These are phyloP conservation scores for Blastobasis adustella DNA, from an alignment of 2,888 invertebrate species.

Conservation along the genomic window DNA sequence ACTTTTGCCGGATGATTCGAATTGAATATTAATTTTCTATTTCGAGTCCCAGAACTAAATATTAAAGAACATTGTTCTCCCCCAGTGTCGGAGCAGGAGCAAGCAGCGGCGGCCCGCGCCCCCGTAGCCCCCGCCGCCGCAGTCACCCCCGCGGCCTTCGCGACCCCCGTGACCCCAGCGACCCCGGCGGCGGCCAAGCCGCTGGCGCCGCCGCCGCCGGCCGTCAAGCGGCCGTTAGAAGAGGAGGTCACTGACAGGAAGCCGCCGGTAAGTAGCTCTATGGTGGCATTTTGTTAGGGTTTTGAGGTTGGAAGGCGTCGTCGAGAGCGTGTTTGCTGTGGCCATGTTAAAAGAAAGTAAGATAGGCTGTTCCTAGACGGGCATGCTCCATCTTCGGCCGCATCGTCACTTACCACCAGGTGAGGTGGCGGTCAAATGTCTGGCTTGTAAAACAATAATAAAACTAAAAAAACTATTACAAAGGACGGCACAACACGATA, in stretches of 20 bases:
- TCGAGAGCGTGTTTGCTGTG: not conserved
- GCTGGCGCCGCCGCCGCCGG: slow-evolving; percentile 15
- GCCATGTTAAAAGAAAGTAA: too few species aligned
- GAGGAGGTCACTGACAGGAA: slow-evolving; percentile 82
- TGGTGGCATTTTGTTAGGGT: not conserved
- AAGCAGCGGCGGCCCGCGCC: slow-evolving; percentile 26
- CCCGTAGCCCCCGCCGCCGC: slow-evolving; percentile 15
- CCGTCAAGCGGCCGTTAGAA: slow-evolving; percentile 49
- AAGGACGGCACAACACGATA: too few species aligned
- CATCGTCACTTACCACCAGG: too few species aligned
- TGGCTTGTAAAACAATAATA: too few species aligned
- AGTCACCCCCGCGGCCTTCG: slow-evolving; percentile 14
- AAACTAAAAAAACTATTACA: too few species aligned
- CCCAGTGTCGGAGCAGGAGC: slow-evolving; percentile 50
- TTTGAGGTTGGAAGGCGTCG: not conserved
- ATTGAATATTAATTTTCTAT: too few species aligned
- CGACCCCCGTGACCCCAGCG: slow-evolving; percentile 14
- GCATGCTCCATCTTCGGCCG: too few species aligned
- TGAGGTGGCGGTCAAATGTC: too few species aligned
- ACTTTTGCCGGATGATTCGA: too few species aligned
- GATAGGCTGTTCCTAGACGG: too few species aligned
- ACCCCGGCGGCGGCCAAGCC: slow-evolving; percentile 14
- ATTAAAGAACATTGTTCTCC: too few species aligned
- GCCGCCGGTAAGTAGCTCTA: slow-evolving; percentile 76
- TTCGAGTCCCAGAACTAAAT: too few species aligned